A percentile compares a stretch with the other conserved stretches of the same genome.
Conservation (phyloP, 53 echinoderm and acorn worm species). For the Paracentrotus lividus region DNA sequence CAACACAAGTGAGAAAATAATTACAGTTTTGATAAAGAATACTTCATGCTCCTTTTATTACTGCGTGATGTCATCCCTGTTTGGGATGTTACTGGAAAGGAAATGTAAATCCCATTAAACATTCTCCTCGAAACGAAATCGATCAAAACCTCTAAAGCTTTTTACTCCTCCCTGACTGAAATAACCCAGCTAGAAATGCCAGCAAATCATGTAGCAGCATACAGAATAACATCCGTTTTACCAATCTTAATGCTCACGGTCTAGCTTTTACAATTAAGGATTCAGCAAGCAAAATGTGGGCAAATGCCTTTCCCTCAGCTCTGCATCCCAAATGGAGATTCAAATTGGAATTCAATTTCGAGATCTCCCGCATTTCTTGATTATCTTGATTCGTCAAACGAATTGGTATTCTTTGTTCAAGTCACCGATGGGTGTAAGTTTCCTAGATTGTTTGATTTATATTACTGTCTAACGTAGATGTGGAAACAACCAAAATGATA, state of each 20-base stretch:
- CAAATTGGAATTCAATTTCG: slow-evolving; percentile 58
- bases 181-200: slow-evolving; percentile 40
- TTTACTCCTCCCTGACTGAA: slow-evolving; percentile 40
- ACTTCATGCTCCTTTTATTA: slow-evolving; percentile 1
- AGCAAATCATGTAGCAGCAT: background rate
- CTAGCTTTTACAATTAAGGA: background rate
- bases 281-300: slow-evolving; percentile 19
- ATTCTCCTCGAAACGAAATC: slow-evolving; percentile 35
- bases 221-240: background rate
- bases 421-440: background rate
- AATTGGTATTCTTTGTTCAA: slow-evolving; percentile 43
- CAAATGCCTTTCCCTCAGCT: slow-evolving; percentile 44
- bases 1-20: background rate
- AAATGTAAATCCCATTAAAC: background rate
- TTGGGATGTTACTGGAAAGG: background rate
- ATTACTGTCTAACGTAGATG: slow-evolving; percentile 11
- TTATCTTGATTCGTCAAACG: background rate
- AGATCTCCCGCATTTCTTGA: slow-evolving; percentile 37
- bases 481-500: background rate
- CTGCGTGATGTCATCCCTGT: background rate
- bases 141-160: slow-evolving; percentile 31
- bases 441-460: background rate
- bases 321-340: slow-evolving; percentile 50
- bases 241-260: background rate
- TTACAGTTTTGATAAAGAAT: too few relatives aligned